A percentile compares a stretch with the other conserved stretches of the same genome.
phyloP scores from a whole-genome alignment of 2,113 vertebrate genomes.

The Hippocampus abdominalis region DNA sequence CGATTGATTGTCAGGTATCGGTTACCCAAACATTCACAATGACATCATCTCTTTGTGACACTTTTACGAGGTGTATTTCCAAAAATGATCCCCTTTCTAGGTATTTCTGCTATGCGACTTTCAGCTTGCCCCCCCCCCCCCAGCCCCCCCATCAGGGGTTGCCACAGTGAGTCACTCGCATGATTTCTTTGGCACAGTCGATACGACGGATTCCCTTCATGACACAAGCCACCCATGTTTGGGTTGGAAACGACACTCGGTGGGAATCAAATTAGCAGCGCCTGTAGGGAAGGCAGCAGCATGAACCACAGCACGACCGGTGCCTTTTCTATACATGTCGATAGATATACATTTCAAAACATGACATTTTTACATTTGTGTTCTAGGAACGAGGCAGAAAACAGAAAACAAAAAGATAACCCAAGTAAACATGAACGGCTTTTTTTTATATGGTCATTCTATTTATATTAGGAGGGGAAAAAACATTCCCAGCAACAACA shows the following conservation, averaged over 20 bases:
- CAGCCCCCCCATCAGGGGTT: background rate
- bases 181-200: background rate
- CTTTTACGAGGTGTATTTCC: conserved; percentile 3
- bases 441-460: too few species aligned
- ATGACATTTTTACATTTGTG: too few species aligned
- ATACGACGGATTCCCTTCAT: background rate
- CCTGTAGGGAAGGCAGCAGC: too few species aligned
- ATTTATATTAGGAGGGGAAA: too few species aligned
- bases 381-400: too few species aligned
- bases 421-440: too few species aligned
- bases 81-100: background rate
- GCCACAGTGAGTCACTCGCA: background rate
- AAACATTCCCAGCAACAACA: too few species aligned
- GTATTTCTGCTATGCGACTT: background rate
- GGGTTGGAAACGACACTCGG: background rate
- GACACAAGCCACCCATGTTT: background rate
- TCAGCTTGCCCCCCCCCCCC: background rate
- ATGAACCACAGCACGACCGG: too few species aligned
- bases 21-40: conserved; percentile 33
- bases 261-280: background rate
- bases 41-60: conserved; percentile 18
- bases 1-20: conserved; percentile 35
- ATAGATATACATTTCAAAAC: too few species aligned
- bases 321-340: too few species aligned
- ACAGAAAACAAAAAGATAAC: too few species aligned